phyloP scores from a whole-genome alignment of 2,888 invertebrate species.

The Coecobrya sp. region DNA sequence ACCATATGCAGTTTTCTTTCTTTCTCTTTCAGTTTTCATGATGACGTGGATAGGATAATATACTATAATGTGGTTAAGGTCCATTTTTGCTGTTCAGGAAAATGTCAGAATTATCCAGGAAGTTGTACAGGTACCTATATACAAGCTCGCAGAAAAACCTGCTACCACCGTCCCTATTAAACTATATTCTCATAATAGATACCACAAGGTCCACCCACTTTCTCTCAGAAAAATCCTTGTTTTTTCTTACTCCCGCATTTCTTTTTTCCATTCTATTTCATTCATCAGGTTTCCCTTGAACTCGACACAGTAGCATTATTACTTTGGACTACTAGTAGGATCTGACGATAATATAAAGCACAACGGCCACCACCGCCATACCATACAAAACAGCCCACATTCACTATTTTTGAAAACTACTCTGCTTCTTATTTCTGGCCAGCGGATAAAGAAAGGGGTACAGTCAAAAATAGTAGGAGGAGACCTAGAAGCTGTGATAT shows the following conservation, averaged over 20 bases:
- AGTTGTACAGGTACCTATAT: constrained; percentile 23
- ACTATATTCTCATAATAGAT: background rate
- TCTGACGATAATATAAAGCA: background rate
- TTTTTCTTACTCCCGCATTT: background rate
- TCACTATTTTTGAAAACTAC: background rate
- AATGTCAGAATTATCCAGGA: constrained; percentile 28
- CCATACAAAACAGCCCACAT: background rate
- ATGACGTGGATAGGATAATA: constrained; percentile 52
- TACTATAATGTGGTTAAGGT: constrained; percentile 51
- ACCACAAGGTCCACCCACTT: constrained; percentile 56
- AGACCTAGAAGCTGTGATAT: constrained; percentile 33
- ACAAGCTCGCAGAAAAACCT: background rate
- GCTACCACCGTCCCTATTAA: background rate
- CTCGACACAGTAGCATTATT: constrained; percentile 76
- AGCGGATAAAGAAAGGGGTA: background rate
- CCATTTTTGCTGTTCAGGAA: constrained; percentile 24
- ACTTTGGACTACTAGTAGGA: constrained; percentile 44
- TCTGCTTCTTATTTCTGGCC: background rate
- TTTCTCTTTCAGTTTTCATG: constrained; percentile 58
- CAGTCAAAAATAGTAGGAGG: constrained; percentile 15
- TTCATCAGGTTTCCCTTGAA: constrained; percentile 77
- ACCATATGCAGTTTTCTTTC: constrained; percentile 67
- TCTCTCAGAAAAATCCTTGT: background rate
- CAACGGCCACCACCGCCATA: constrained; percentile 6
- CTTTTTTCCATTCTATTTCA: constrained; percentile 49